Evolutionary conservation across 2,888 invertebrate genomes (phyloP), one percentile per base, ranked within the genome.

Genomic region (Dascillus cervinus): DNA sequence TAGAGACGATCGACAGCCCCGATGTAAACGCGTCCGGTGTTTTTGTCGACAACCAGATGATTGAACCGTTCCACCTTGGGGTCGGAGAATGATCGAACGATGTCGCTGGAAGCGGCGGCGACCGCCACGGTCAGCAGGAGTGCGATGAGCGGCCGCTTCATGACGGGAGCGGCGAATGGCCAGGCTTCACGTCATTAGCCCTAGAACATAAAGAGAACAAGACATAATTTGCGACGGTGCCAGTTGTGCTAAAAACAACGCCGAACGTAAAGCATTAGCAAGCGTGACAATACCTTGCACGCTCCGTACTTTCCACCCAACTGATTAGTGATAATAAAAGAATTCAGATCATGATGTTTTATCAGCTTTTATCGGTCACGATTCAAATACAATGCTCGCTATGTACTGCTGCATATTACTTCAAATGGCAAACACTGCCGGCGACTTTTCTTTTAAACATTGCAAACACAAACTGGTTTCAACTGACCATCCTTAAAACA

Each of bases 1-100:
- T 88, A 94, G 43, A 96, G 75, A 40, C 81, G 75, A 71, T 96
- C 95, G 44, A 91, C 88, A 33, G 89, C 94, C 43, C 94, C 94
- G 42, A 95, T 79, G 71, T 78, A 84, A 9, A 84, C 85, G 44
- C 88, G 78, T 41, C 94, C 94, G 26, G 91, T 90, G 65, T 86
- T 82, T 62, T 85, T 83, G 66, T 95, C 89, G 50, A 94, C 85
- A 50, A 87, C 87, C 53, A 94, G 73, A 65, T 91, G 90, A 67
- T 91, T 89, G 71, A 92, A 83, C 44, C 73, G 68, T 51, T 78
- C 72, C 46, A 75, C 71, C 49, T 74, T 69, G 43, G 72, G 66
- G 39, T 65, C 62, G 39, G 70, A 67, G 70, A 79, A 83, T 58
- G 73, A 73, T 61, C 75, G 71, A 63, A 83, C 77, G 64, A 82